These are phyloP conservation scores for Remorina albescens DNA, from an alignment of 2,797 vertebrate genomes.

Conservation along the genomic window DNA sequence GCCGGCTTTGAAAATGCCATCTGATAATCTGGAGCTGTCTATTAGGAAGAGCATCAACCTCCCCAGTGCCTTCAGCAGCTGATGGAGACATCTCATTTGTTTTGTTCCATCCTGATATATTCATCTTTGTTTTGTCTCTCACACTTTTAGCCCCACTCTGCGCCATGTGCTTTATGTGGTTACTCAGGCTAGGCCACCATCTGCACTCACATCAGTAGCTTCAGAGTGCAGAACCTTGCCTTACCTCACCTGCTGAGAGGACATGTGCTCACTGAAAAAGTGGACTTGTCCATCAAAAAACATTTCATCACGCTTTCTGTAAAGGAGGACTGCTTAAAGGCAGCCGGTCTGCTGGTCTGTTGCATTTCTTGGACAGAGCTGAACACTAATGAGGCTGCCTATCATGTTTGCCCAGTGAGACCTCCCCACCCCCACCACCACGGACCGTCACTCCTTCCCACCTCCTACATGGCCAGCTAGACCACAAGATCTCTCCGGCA, in stretches of 20 bases:
- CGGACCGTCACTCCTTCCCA: conserved; percentile 26
- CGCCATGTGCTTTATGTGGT: conserved; percentile 53
- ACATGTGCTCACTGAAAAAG: conserved; percentile 70
- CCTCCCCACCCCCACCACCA: conserved; percentile 13
- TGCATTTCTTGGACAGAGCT: conserved; percentile 67
- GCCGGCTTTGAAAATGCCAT: conserved; percentile 68
- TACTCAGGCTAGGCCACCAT: conserved; percentile 65
- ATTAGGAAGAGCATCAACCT: conserved; percentile 37
- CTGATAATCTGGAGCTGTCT: conserved; percentile 56
- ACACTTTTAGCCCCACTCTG: conserved; percentile 42
- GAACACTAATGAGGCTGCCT: conserved; percentile 80
- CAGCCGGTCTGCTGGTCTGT: conserved; percentile 58
- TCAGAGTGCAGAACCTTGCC: conserved; percentile 49
- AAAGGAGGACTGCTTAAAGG: conserved; percentile 58
- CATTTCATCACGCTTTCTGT: conserved; percentile 40
- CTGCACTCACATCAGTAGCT: conserved; percentile 61
- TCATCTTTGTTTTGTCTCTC: conserved; percentile 61
- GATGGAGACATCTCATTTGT: conserved; percentile 67
- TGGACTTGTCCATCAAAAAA: conserved; percentile 52
- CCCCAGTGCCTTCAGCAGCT: conserved; percentile 43
- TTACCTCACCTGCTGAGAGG: conserved; percentile 65
- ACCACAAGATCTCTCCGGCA: conserved; percentile 59
- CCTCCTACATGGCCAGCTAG: conserved; percentile 62
- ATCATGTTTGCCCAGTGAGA: conserved; percentile 68
- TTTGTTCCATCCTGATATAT: conserved; percentile 52